Base-by-base conservation (phyloP, 2,888 invertebrate genomes). In the Agrenia bidenticulata region DNA sequence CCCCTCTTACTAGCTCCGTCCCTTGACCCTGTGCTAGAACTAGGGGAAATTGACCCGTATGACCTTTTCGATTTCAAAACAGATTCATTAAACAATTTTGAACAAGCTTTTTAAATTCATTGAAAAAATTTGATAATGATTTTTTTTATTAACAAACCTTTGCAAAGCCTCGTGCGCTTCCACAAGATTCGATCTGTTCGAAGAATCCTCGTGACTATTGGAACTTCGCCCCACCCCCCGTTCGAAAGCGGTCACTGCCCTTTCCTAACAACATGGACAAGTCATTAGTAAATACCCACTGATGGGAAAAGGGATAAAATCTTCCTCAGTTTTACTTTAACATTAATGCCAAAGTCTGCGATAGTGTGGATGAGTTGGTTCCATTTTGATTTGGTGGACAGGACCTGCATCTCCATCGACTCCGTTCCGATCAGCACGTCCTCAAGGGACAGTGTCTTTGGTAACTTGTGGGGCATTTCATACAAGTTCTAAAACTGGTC, bases 291-390 rank as follows among this genome's bases (percentile, higher is more conserved):
- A n/a, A n/a, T n/a, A n/a, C n/a, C n/a, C n/a, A n/a, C n/a, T n/a
- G n/a, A n/a, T n/a, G n/a, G n/a, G n/a, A n/a, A n/a, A n/a, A n/a
- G n/a, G n/a, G n/a, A n/a, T n/a, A n/a, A n/a, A n/a, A n/a, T n/a
- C n/a, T n/a, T n/a, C n/a, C n/a, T n/a, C n/a, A n/a, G n/a, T n/a
- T n/a, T 57, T 50, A 69, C 69, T 56, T 57, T 66, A 15, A 69
- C 60, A 45, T 69, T 59, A 49, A 50, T 24, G 11, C 69, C 61
- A 49, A 69, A 27, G 9, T 61, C 61, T 21, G 63, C 63, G 1
- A 66, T 61, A 4, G 41, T 61, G 2, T 60, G 54, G 1, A 66
- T 39, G 2, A 66, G 32, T 1, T 60, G 26, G 2, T 49, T 39
- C 50, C 65, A 56, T 23, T 55, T 49, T 27, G 49, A 32, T 11